phyloP scores from a whole-genome alignment of 2,888 invertebrate genomes.

The Stenoptilia bipunctidactyla region DNA sequence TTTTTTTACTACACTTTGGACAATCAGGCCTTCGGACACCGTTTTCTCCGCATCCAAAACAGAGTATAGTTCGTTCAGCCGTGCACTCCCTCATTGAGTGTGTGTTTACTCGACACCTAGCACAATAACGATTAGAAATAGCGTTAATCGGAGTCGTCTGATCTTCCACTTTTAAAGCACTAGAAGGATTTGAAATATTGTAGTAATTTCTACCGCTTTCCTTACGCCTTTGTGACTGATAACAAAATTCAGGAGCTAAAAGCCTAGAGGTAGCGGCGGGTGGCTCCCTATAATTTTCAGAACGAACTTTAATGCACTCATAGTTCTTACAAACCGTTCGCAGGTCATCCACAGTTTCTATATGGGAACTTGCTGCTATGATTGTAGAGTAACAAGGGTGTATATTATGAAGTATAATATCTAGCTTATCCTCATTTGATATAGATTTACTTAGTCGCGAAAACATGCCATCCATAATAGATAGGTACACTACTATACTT shows the following conservation, averaged over 20 bases:
- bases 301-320: slow-evolving; percentile 10
- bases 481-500: slow-evolving; percentile 5
- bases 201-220: no score
- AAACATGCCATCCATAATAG: slow-evolving; percentile 14
- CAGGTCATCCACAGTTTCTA: slow-evolving; percentile 5
- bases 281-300: slow-evolving; percentile 12
- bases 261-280: slow-evolving; percentile 6
- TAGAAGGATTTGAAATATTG: no score
- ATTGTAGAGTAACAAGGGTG: slow-evolving; percentile 11
- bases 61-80: slow-evolving; percentile 3
- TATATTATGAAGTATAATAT: slow-evolving; percentile 13
- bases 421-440: slow-evolving; percentile 12
- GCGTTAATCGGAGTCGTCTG: no score
- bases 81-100: slow-evolving; percentile 6
- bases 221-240: slow-evolving; percentile 7
- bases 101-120: background rate
- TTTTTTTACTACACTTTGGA: slow-evolving; percentile 3
- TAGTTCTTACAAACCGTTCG: slow-evolving; percentile 10
- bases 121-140: no score
- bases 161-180: no score
- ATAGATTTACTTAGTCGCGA: slow-evolving; percentile 8
- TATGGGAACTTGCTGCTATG: slow-evolving; percentile 7
- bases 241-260: slow-evolving; percentile 13
- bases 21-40: slow-evolving; percentile 7
- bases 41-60: slow-evolving; percentile 9